Evolutionary conservation across 2,797 vertebrate genomes (phyloP).

Genomic region (Coregonus suidteri): DNA sequence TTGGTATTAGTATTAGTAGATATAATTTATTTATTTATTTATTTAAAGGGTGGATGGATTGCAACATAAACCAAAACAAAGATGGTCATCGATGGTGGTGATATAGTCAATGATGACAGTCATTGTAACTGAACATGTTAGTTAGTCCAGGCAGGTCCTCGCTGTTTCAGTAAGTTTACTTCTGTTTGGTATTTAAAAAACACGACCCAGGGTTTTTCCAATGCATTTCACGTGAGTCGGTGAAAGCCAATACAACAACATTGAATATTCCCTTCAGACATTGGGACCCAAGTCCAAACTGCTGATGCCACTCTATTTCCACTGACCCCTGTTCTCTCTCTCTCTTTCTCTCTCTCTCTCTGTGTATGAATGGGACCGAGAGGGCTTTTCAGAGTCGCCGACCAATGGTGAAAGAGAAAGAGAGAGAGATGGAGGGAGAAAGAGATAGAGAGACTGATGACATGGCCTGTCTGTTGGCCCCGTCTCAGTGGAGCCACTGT

Average conservation of each 20-base stretch:
- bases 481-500: background rate
- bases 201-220: background rate
- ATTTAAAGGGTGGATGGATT: background rate
- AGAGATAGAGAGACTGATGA: background rate
- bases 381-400: background rate
- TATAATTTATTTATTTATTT: no score
- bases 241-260: background rate
- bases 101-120: background rate
- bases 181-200: background rate
- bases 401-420: background rate
- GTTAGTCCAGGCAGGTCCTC: background rate
- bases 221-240: background rate
- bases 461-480: slow-evolving; percentile 2
- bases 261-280: background rate
- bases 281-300: background rate
- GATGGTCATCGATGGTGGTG: background rate
- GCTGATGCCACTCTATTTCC: background rate
- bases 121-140: background rate
- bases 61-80: background rate
- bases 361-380: background rate
- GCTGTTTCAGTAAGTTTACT: background rate
- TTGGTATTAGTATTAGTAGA: background rate
- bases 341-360: background rate
- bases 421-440: background rate
- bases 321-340: background rate